These are phyloP conservation scores for Anhinga anhinga DNA, from an alignment of 2,113 vertebrate species.

Conservation along the genomic window DNA sequence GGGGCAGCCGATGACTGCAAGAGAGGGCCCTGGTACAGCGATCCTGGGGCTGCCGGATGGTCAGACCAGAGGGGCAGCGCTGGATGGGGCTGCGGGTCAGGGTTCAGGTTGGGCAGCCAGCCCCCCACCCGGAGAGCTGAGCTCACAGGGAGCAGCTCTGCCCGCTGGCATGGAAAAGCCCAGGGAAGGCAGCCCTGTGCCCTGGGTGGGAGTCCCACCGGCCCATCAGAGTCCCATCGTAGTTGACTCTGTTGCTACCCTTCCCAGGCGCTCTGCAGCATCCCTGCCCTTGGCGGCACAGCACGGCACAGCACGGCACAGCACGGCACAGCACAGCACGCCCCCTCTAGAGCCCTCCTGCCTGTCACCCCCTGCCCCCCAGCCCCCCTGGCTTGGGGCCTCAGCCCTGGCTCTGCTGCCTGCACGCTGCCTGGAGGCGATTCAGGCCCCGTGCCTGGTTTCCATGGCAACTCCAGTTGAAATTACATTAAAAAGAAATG, in stretches of 20 bases:
- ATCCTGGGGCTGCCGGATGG: neutral
- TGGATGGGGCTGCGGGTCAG: neutral
- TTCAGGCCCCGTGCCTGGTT: slow-evolving; percentile 21
- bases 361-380: neutral
- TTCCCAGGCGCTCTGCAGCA: neutral
- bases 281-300: neutral
- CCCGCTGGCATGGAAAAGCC: neutral
- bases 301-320: rapidly evolving
- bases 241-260: neutral
- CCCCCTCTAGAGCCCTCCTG: neutral
- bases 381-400: neutral
- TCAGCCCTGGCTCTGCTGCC: neutral
- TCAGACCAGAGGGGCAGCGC: neutral
- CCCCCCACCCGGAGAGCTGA: rapidly evolving
- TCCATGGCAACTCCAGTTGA: slow-evolving; percentile 53
- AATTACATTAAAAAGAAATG: slow-evolving; percentile 63
- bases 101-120: neutral
- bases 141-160: neutral
- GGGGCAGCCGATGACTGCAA: rapidly evolving
- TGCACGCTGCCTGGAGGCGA: neutral
- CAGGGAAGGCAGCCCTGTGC: neutral
- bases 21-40: rapidly evolving
- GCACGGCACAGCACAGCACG: neutral
- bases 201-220: no score
- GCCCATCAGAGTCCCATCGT: rapidly evolving